These are phyloP conservation scores for Lottia scabra DNA, from an alignment of 2,888 invertebrate genomes.

Conservation along the genomic window DNA sequence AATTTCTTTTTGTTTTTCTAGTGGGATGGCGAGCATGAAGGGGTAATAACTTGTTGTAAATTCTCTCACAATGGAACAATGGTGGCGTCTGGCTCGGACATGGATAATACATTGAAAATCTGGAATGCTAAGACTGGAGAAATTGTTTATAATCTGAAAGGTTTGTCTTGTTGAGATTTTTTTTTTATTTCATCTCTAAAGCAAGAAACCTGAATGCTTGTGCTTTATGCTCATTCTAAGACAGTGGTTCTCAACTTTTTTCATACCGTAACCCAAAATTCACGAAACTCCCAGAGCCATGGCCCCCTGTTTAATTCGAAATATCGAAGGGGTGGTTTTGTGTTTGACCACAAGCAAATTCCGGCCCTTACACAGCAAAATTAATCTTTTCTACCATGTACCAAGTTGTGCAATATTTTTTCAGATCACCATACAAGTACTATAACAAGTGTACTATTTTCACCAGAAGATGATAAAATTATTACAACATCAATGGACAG, in stretches of 20 bases:
- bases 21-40: conserved; percentile 63
- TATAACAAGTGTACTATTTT: conserved; percentile 62
- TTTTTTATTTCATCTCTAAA: too few relatives aligned
- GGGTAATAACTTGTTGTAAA: conserved; percentile 62
- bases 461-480: conserved; percentile 60
- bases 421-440: conserved; percentile 63
- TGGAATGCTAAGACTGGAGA: conserved; percentile 61
- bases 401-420: too few relatives aligned
- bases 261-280: too few relatives aligned
- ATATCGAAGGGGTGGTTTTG: too few relatives aligned
- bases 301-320: too few relatives aligned
- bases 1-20: conserved; percentile 28
- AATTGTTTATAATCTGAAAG: conserved; percentile 50
- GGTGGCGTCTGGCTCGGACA: conserved; percentile 61
- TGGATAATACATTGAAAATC: conserved; percentile 58
- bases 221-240: too few relatives aligned
- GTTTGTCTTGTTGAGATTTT: conserved; percentile 31
- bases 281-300: too few relatives aligned
- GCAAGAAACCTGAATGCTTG: too few relatives aligned
- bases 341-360: too few relatives aligned
- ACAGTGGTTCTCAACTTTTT: too few relatives aligned
- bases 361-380: too few relatives aligned
- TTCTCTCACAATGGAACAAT: conserved; percentile 59
- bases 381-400: too few relatives aligned
- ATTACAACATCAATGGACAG: conserved; percentile 68